Percentiles rank a stretch among this genome's conserved stretches.
Evolutionary conservation across 2,888 invertebrate genomes (phyloP).

Genomic region (Nineta flava): DNA sequence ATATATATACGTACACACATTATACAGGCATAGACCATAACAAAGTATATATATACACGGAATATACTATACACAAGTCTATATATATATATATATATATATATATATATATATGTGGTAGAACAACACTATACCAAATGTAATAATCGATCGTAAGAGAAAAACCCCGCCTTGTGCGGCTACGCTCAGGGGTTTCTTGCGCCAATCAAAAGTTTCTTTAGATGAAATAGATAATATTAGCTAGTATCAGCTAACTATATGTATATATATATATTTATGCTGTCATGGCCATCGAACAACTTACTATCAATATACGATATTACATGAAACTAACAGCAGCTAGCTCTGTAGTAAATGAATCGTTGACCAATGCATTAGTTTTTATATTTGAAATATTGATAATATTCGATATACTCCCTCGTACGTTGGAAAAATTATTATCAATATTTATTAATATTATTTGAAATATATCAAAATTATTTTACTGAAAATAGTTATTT

Average conservation of each 20-base stretch:
- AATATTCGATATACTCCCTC: too few relatives aligned
- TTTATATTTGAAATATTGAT: too few relatives aligned
- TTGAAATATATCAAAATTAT: too few relatives aligned
- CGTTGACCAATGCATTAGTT: too few relatives aligned
- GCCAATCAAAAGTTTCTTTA: constrained; percentile 16
- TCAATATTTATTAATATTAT: too few relatives aligned
- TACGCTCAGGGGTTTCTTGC: constrained; percentile 8
- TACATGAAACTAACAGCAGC: too few relatives aligned
- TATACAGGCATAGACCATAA: too few relatives aligned
- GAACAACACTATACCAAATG: neutral
- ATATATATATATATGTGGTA: neutral
- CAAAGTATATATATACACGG: neutral
- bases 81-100: neutral
- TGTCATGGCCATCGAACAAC: neutral
- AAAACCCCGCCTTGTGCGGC: constrained; percentile 6
- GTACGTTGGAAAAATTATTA: too few relatives aligned
- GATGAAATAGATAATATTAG: constrained; percentile 5
- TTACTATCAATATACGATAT: neutral
- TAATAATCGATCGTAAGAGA: constrained; percentile 3
- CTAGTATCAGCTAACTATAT: neutral
- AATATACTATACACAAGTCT: neutral
- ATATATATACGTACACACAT: too few relatives aligned
- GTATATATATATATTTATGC: neutral
- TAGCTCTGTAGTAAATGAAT: too few relatives aligned
- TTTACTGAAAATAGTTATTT: too few relatives aligned